Percentiles rank a stretch among this genome's conserved stretches.
These are phyloP conservation scores for Cynodonichthys magdalenae DNA, from an alignment of 2,797 vertebrate species.

Conservation along the genomic window DNA sequence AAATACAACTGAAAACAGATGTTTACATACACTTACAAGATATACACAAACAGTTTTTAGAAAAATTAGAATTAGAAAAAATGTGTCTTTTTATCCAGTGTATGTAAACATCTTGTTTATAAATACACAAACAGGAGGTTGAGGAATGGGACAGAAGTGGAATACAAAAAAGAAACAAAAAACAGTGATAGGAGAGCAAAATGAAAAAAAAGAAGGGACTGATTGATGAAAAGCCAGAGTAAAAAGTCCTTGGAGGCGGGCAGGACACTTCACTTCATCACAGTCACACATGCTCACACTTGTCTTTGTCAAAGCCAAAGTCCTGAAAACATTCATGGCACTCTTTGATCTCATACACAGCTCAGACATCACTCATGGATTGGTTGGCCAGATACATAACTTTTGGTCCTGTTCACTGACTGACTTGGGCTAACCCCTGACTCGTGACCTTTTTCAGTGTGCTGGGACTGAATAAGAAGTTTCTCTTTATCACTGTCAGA, in stretches of 20 bases:
- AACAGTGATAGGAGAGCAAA: conserved; percentile 25
- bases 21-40: too few relatives aligned
- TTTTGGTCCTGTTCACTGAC: conserved; percentile 6
- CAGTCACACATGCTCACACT: conserved; percentile 33
- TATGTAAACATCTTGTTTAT: background rate
- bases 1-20: too few relatives aligned
- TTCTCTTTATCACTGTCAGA: too few relatives aligned
- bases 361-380: conserved; percentile 27
- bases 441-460: too few relatives aligned
- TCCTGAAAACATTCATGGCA: conserved; percentile 36
- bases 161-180: conserved; percentile 13
- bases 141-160: conserved; percentile 28
- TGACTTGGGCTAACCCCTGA: conserved; percentile 16
- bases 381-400: background rate
- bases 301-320: conserved; percentile 37
- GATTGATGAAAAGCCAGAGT: conserved; percentile 65
- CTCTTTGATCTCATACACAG: conserved; percentile 54
- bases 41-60: too few relatives aligned
- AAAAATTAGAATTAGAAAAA: too few relatives aligned
- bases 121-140: background rate
- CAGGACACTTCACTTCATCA: conserved; percentile 61
- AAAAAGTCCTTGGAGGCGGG: conserved; percentile 57
- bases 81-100: background rate
- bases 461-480: too few relatives aligned
- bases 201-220: conserved; percentile 35